Evolutionary conservation across 2,797 vertebrate species (phyloP).

Genomic region (Pyrocephalus nanus): DNA sequence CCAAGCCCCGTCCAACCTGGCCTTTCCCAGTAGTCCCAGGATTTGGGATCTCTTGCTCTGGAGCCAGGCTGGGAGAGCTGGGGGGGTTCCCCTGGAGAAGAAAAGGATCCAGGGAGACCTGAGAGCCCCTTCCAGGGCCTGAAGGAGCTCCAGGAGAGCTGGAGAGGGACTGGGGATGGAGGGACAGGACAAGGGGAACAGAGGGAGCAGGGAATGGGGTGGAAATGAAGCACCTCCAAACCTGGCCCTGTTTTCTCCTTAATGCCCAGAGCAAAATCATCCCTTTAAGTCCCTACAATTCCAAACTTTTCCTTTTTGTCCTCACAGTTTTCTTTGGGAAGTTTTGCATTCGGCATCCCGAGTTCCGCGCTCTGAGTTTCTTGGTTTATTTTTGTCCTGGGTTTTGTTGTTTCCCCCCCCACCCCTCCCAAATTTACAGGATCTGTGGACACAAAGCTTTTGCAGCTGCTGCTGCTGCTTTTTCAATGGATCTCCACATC

Average conservation of each 20-base stretch:
- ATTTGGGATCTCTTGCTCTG: background rate
- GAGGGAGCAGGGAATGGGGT: background rate
- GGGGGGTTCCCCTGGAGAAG: background rate
- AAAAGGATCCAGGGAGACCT: background rate
- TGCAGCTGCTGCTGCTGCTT: slow-evolving; percentile 8
- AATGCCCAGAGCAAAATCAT: background rate
- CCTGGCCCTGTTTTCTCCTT: background rate
- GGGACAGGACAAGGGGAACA: background rate
- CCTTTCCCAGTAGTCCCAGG: background rate
- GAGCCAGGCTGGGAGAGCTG: background rate
- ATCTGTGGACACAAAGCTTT: background rate
- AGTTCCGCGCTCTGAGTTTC: background rate
- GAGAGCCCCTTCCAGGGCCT: background rate
- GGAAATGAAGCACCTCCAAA: background rate
- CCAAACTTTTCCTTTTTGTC: background rate
- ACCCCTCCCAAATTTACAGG: background rate
- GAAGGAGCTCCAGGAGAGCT: background rate
- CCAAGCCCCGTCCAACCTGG: no score
- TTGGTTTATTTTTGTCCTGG: background rate
- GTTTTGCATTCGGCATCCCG: background rate
- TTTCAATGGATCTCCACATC: slow-evolving; percentile 5
- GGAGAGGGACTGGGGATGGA: background rate
- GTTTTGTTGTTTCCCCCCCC: background rate
- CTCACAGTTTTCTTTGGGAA: background rate
- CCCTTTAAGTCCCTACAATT: background rate